These are phyloP conservation scores for Dione juno DNA, from an alignment of 2,888 invertebrate genomes.

Conservation along the genomic window DNA sequence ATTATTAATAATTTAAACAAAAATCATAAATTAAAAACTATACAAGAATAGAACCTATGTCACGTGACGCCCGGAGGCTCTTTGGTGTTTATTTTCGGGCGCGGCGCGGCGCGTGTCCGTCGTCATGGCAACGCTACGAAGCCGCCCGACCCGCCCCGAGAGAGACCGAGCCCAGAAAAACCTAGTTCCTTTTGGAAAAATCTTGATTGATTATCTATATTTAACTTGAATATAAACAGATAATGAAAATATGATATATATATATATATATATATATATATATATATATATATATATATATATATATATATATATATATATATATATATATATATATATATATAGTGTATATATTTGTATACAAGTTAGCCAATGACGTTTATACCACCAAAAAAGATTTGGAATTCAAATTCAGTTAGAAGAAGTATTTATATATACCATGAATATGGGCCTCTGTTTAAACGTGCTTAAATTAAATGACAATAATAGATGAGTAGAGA, in stretches of 20 bases:
- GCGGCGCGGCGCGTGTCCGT: constrained; percentile 68
- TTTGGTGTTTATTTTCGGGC: constrained; percentile 76
- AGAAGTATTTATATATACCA: too few relatives aligned
- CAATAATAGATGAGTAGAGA: too few relatives aligned
- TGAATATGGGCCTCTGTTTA: too few relatives aligned
- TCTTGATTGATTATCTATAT: constrained; percentile 40
- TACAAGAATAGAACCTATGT: constrained; percentile 23
- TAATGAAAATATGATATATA: background rate
- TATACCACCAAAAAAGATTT: too few relatives aligned
- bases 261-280: too few relatives aligned
- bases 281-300: too few relatives aligned
- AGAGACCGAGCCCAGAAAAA: constrained; percentile 54
- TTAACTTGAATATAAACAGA: background rate
- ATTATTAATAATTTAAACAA: background rate
- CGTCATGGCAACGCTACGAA: constrained; percentile 70
- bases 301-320: too few relatives aligned
- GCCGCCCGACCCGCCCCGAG: constrained; percentile 57
- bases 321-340: too few relatives aligned
- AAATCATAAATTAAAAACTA: background rate
- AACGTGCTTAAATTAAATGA: too few relatives aligned
- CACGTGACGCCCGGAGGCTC: constrained; percentile 44
- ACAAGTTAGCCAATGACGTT: too few relatives aligned
- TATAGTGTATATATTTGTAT: too few relatives aligned
- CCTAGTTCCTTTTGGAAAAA: constrained; percentile 47
- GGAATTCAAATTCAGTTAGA: too few relatives aligned